A percentile compares a stretch with the other conserved stretches of the same genome.
Conservation (phyloP, 2,888 invertebrate species). For the Chironomus tentans region DNA sequence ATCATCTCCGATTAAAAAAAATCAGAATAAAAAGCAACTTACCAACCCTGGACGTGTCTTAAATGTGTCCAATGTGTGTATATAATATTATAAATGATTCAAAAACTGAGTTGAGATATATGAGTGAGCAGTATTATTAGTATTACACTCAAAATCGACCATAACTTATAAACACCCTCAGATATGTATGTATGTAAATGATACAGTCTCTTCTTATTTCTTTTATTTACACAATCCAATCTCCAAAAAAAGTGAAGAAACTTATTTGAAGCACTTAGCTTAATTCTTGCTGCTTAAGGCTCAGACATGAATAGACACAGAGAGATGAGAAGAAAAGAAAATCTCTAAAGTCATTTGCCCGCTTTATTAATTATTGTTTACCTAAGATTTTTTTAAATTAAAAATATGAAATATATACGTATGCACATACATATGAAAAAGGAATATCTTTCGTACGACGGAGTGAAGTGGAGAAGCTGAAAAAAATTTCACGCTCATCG, state of each 20-base stretch:
- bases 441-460: neutral
- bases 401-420: neutral
- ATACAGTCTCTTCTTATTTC: neutral
- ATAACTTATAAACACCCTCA: neutral
- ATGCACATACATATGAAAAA: neutral
- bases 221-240: conserved; percentile 8
- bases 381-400: conserved; percentile 22
- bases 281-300: conserved; percentile 12
- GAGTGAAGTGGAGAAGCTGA: conserved; percentile 1
- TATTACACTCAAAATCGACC: neutral
- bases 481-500: neutral
- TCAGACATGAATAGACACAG: neutral
- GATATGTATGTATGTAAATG: neutral
- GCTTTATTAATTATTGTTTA: conserved; percentile 24
- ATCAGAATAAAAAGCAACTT: too few relatives aligned
- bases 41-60: too few relatives aligned
- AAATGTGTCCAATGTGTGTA: too few relatives aligned
- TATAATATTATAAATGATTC: too few relatives aligned
- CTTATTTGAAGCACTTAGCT: neutral
- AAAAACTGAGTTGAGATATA: too few relatives aligned
- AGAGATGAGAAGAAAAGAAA: neutral
- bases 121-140: neutral
- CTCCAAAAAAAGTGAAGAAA: neutral
- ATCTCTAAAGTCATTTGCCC: neutral
- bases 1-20: too few relatives aligned